phyloP scores from a whole-genome alignment of 2,113 vertebrate species.

The Indicator maculatus region DNA sequence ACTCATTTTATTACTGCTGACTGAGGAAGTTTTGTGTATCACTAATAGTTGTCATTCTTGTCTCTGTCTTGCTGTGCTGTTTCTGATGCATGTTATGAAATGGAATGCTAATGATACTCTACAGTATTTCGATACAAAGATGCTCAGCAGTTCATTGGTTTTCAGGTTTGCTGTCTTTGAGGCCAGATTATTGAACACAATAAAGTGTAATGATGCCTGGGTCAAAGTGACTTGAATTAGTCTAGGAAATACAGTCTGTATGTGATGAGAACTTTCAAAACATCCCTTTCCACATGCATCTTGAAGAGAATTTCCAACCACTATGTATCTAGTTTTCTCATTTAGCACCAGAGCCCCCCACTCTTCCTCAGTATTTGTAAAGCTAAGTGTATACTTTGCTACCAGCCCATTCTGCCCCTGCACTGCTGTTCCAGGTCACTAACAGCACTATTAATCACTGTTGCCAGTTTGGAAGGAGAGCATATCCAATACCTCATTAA shows the following conservation, averaged over 20 bases:
- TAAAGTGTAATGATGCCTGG: neutral
- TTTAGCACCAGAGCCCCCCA: neutral
- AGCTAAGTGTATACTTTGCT: neutral
- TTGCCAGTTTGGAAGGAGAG: neutral
- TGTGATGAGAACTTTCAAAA: neutral
- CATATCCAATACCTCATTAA: neutral
- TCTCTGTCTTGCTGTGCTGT: neutral
- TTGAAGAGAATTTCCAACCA: neutral
- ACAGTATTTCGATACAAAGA: neutral
- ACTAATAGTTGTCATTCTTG: neutral
- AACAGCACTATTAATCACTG: neutral
- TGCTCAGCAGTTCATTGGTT: neutral
- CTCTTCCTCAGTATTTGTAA: neutral
- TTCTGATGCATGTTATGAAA: neutral
- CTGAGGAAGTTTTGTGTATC: neutral
- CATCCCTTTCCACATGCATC: neutral
- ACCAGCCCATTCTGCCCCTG: rapidly evolving
- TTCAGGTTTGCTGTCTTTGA: neutral
- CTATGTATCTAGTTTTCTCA: neutral
- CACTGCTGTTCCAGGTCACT: neutral
- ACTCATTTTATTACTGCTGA: neutral
- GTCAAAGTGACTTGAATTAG: neutral
- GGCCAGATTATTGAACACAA: neutral
- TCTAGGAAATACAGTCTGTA: rapidly evolving
- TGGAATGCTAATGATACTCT: rapidly evolving